Evolutionary conservation across 1,140 invertebrate species (phyloP).

Genomic region (Agrypnia vestita): DNA sequence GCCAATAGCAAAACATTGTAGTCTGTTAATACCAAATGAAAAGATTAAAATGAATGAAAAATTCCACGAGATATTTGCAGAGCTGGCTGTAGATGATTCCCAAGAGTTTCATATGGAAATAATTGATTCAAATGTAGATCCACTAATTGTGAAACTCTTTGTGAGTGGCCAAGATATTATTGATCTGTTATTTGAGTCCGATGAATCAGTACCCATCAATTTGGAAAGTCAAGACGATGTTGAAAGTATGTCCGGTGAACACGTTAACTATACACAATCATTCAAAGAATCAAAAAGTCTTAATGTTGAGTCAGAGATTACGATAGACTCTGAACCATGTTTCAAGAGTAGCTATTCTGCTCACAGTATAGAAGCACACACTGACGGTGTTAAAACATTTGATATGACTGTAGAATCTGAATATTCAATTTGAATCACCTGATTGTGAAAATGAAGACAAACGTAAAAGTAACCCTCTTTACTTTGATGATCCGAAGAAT

Average conservation of each 20-base stretch:
- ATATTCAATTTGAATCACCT: no score
- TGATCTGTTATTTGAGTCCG: neutral
- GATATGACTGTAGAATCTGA: no score
- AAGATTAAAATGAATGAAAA: conserved; percentile 65
- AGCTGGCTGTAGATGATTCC: conserved; percentile 66
- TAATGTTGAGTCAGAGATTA: no score
- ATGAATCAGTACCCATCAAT: neutral
- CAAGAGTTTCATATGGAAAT: conserved; percentile 72
- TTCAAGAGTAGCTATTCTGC: no score
- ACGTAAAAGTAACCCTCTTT: no score
- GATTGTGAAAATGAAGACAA: no score
- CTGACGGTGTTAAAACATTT: no score
- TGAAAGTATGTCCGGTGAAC: neutral
- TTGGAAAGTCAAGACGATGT: neutral
- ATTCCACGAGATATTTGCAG: conserved; percentile 70
- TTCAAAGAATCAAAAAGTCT: no score
- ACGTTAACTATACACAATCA: no score
- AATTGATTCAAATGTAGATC: conserved; percentile 69
- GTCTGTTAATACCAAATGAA: conserved; percentile 71
- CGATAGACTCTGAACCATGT: no score
- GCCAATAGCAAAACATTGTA: conserved; percentile 76
- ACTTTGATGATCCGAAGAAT: no score
- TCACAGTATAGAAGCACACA: no score
- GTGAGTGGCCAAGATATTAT: conserved; percentile 64
- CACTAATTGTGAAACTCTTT: conserved; percentile 66